phyloP scores from a whole-genome alignment of 1,140 invertebrate genomes.

The Hermetia illucens region DNA sequence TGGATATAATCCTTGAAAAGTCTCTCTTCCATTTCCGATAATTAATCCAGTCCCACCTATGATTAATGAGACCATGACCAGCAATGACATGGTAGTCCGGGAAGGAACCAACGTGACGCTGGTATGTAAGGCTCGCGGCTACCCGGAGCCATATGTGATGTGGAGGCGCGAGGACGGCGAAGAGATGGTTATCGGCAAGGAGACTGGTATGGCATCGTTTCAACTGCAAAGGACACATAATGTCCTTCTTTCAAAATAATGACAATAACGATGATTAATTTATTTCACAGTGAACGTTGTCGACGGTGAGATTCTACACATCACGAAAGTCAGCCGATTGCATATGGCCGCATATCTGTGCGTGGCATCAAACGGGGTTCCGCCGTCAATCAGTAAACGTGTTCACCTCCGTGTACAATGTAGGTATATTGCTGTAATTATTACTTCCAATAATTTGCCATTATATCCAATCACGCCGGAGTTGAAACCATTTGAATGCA shows the following conservation, averaged over 20 bases:
- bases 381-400: conserved; percentile 73
- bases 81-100: conserved; percentile 76
- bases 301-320: conserved; percentile 68
- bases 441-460: no score
- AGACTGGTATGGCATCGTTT: conserved; percentile 43
- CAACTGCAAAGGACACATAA: no score
- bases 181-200: conserved; percentile 72
- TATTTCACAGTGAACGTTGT: conserved; percentile 58
- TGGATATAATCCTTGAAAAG: no score
- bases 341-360: conserved; percentile 85
- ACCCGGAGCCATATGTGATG: conserved; percentile 81
- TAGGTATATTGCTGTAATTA: no score
- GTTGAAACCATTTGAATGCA: no score
- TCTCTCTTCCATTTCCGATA: no score
- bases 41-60: conserved; percentile 70
- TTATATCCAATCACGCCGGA: neutral
- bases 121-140: conserved; percentile 74
- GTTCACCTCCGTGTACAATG: conserved; percentile 75
- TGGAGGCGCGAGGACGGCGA: conserved; percentile 80
- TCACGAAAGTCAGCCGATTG: conserved; percentile 74
- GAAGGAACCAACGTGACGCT: conserved; percentile 79
- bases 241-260: neutral
- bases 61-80: conserved; percentile 72
- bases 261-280: neutral
- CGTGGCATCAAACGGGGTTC: conserved; percentile 74